Base-by-base conservation (phyloP, 2,113 vertebrate species). In the Zapus hudsonius region DNA sequence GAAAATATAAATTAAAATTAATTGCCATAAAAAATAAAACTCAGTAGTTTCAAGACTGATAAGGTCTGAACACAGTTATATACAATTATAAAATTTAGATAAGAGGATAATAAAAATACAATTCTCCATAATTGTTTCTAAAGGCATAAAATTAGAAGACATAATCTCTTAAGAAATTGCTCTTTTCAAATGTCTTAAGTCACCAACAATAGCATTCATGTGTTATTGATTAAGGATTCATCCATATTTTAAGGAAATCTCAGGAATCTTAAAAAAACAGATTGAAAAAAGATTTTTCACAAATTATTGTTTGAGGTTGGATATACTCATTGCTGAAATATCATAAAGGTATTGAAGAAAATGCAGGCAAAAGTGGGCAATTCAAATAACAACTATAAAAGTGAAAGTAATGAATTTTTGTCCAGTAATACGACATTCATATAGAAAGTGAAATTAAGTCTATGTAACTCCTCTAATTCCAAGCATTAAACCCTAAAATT, bases 121-220 rank as follows among this genome's bases (percentile, higher is more conserved):
- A 75, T 59, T 86, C 31, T 63, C 10, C 66, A 1, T 75, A 75
- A 75, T 69, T 40, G 20, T 72, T 3, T 40, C 63, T 81, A 36
- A 76, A 73, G 16, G 72, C 4, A 19, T 23, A 85, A 84, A 87
- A 69, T 85, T 22, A 61, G 29, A 89, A 72, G 31, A 29, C 16
- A 66, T 22, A 82, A 64, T 44, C 25, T 88, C 61, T 84, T 83
- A 73, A 88, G 5, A 92, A 94, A 76, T 57, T 31, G 27, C 27
- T 67, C 57, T 12, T 92, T 90, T 80, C 22, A 87, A 89, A 66
- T 7, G 7, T 61, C 29, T 74, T 12, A 81, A 82, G 22, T 66
- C 52, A 72, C 20, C 29, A 20, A 84, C 15, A 57, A 89, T 76
- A 57, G 5, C 9, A 76, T 5, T 84, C 27, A 36, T 5, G n/a